A percentile compares a stretch with the other conserved stretches of the same genome.
Evolutionary conservation across 2,113 vertebrate species (phyloP).

Genomic region (Desmodus rotundus): DNA sequence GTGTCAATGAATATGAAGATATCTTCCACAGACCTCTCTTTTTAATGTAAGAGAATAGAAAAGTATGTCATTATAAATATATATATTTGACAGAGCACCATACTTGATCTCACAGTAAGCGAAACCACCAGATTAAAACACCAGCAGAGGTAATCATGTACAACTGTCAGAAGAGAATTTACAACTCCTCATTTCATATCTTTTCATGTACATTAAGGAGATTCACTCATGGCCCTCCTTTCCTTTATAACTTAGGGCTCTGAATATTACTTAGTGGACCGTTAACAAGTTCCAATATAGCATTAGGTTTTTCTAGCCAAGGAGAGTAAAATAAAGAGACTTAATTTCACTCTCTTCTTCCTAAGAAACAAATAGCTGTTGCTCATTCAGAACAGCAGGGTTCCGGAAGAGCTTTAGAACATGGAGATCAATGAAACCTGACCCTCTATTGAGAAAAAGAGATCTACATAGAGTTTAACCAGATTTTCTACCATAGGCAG

Average conservation of each 20-base stretch:
- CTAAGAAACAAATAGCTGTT: conserved; percentile 61
- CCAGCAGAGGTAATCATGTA: background rate
- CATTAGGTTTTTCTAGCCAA: conserved; percentile 52
- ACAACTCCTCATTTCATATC: conserved; percentile 26
- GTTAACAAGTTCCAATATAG: conserved; percentile 53
- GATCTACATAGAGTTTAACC: conserved; percentile 46
- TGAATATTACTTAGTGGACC: conserved; percentile 51
- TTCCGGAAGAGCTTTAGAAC: conserved; percentile 56
- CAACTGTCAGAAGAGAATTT: conserved; percentile 38
- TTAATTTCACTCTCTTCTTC: conserved; percentile 61
- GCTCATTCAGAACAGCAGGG: conserved; percentile 33
- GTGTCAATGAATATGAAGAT: background rate
- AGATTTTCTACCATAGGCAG: conserved; percentile 50
- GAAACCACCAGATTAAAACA: conserved; percentile 7
- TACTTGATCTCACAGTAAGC: conserved; percentile 1
- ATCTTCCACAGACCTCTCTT: conserved; percentile 3
- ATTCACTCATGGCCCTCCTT: background rate
- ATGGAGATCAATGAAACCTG: conserved; percentile 57
- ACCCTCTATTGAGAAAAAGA: conserved; percentile 32
- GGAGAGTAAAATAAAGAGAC: conserved; percentile 60
- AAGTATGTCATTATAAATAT: background rate
- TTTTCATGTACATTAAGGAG: conserved; percentile 23
- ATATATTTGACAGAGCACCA: background rate
- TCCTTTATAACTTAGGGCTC: conserved; percentile 41
- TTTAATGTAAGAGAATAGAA: conserved; percentile 8